phyloP scores from a whole-genome alignment of 2,888 invertebrate genomes.

The Mimumesa dahlbomi region DNA sequence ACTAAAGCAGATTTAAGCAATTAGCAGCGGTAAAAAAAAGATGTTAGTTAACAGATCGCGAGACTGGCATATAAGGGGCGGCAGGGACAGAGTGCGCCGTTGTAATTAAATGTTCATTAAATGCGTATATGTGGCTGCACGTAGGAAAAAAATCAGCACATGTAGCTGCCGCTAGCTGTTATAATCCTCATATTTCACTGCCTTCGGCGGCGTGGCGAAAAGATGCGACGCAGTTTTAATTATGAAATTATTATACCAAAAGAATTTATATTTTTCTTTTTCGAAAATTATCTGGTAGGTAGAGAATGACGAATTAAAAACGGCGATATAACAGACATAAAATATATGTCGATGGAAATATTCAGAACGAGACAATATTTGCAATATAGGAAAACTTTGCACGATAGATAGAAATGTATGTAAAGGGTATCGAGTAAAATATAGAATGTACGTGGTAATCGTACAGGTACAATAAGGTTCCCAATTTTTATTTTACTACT shows the following conservation, averaged over 20 bases:
- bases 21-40: slow-evolving; percentile 14
- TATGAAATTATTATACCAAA: not conserved
- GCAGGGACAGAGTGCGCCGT: slow-evolving; percentile 11
- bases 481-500: no score
- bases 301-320: no score
- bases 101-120: slow-evolving; percentile 51
- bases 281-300: no score
- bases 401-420: no score
- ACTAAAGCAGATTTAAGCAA: slow-evolving; percentile 24
- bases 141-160: slow-evolving; percentile 5
- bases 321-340: no score
- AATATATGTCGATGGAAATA: no score
- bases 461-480: no score
- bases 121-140: slow-evolving; percentile 3
- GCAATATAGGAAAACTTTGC: no score
- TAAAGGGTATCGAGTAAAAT: no score
- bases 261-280: no score
- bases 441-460: no score
- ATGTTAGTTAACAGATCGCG: slow-evolving; percentile 1
- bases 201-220: not conserved
- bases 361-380: no score
- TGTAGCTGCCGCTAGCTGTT: slow-evolving; percentile 11
- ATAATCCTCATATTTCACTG: slow-evolving; percentile 15
- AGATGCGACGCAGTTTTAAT: slow-evolving; percentile 4
- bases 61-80: slow-evolving; percentile 2